These are phyloP conservation scores for Ptyas mucosa DNA, from an alignment of 2,113 vertebrate genomes.

Conservation along the genomic window DNA sequence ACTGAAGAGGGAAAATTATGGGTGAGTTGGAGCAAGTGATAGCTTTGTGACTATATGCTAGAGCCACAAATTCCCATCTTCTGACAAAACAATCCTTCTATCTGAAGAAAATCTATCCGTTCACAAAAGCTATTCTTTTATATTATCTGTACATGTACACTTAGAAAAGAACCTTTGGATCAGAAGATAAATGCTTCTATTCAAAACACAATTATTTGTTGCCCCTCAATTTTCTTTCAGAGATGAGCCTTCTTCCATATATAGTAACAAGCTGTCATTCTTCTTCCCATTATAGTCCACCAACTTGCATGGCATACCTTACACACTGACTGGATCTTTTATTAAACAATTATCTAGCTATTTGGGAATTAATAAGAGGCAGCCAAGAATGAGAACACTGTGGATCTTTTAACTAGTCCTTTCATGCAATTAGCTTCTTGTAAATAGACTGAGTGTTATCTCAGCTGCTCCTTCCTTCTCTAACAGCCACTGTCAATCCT, in stretches of 20 bases:
- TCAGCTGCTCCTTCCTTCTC: slow-evolving; percentile 1
- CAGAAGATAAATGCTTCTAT: not conserved
- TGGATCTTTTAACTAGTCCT: not conserved
- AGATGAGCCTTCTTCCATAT: not conserved
- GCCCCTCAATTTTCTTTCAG: not conserved
- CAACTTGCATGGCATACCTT: not conserved
- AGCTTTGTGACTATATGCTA: not conserved
- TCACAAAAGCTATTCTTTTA: not conserved
- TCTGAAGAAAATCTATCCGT: not conserved
- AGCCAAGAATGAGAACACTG: not conserved
- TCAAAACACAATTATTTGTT: not conserved
- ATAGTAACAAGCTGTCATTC: not conserved
- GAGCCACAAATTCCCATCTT: not conserved
- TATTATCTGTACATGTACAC: not conserved
- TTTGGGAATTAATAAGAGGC: not conserved
- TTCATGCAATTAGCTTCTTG: not conserved
- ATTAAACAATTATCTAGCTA: not conserved
- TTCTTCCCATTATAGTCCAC: not conserved
- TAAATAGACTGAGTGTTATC: not conserved
- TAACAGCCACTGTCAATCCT: not conserved
- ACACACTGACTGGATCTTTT: not conserved
- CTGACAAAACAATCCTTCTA: not conserved
- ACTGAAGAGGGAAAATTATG: not conserved
- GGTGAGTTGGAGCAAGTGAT: not conserved
- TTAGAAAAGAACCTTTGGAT: not conserved